A percentile compares a stretch with the other conserved stretches of the same genome.
phyloP scores from a whole-genome alignment of 2,888 invertebrate genomes.

The Trypoxylon attenuatum region DNA sequence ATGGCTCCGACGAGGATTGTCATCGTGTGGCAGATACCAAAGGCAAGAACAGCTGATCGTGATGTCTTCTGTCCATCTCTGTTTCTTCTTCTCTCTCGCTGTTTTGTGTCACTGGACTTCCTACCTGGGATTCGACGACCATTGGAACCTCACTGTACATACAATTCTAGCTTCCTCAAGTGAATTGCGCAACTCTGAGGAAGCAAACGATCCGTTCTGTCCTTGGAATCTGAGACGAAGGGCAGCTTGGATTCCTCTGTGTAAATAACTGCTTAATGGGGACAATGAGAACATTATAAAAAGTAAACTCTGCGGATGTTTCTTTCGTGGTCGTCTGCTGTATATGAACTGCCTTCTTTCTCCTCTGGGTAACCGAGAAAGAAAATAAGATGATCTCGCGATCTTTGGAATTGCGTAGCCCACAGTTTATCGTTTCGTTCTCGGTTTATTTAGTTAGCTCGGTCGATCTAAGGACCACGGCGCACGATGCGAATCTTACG shows the following conservation, averaged over 20 bases:
- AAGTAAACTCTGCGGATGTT: not conserved
- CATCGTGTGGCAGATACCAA: slow-evolving; percentile 40
- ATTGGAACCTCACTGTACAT: not conserved
- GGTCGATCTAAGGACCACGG: not conserved
- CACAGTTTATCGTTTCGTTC: slow-evolving; percentile 1
- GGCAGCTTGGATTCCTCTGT: too few species aligned
- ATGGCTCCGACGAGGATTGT: slow-evolving; percentile 78
- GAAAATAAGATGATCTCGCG: not conserved
- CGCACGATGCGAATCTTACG: not conserved
- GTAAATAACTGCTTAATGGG: too few species aligned
- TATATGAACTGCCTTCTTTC: slow-evolving; percentile 18
- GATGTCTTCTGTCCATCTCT: too few species aligned
- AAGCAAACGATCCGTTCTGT: too few species aligned
- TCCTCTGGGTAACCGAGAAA: not conserved
- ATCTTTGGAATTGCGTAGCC: not conserved
- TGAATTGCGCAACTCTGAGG: too few species aligned
- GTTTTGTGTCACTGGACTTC: too few species aligned
- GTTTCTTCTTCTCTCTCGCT: too few species aligned
- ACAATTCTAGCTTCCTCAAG: not conserved
- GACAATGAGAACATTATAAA: too few species aligned
- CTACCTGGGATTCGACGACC: not conserved
- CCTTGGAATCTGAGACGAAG: too few species aligned
- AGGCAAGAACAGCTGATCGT: not conserved
- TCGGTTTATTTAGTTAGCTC: not conserved
- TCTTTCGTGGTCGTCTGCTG: slow-evolving; percentile 21